Percentiles rank a stretch among this genome's conserved stretches.
phyloP scores from a whole-genome alignment of 1,140 invertebrate species.

The Zaprionus gabonicus region DNA sequence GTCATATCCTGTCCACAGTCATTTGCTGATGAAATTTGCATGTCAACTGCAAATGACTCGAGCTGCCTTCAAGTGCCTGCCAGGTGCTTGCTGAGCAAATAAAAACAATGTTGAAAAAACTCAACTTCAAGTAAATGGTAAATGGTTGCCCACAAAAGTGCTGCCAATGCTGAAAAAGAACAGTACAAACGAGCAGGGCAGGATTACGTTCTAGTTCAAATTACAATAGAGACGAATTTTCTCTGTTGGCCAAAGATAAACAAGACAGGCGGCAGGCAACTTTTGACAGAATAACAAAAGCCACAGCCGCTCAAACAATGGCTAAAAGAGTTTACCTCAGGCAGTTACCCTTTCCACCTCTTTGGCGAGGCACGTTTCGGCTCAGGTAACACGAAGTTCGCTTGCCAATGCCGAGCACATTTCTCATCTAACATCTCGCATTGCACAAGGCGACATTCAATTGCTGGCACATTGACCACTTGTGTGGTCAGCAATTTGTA shows the following conservation, averaged over 20 bases:
- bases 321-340: conserved; percentile 33
- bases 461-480: conserved; percentile 33
- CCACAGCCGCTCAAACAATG: conserved; percentile 56
- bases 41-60: conserved; percentile 35
- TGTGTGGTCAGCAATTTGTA: conserved; percentile 60
- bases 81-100: conserved; percentile 3
- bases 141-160: conserved; percentile 36
- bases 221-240: conserved; percentile 50
- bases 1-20: neutral
- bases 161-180: conserved; percentile 23
- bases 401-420: conserved; percentile 38
- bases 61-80: neutral
- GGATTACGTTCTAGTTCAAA: conserved; percentile 45
- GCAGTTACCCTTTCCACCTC: neutral
- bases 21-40: conserved; percentile 30
- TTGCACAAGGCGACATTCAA: conserved; percentile 30
- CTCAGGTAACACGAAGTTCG: conserved; percentile 29
- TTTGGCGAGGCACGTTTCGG: conserved; percentile 20
- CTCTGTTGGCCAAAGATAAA: conserved; percentile 57
- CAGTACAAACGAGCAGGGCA: conserved; percentile 33
- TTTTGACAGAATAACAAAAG: conserved; percentile 51
- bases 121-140: conserved; percentile 4
- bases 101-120: conserved; percentile 25
- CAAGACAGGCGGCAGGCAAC: conserved; percentile 36
- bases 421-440: conserved; percentile 1